Percentiles rank a stretch among this genome's conserved stretches.
Conservation (phyloP, 2,797 vertebrate species). For the Myotis planiceps region DNA sequence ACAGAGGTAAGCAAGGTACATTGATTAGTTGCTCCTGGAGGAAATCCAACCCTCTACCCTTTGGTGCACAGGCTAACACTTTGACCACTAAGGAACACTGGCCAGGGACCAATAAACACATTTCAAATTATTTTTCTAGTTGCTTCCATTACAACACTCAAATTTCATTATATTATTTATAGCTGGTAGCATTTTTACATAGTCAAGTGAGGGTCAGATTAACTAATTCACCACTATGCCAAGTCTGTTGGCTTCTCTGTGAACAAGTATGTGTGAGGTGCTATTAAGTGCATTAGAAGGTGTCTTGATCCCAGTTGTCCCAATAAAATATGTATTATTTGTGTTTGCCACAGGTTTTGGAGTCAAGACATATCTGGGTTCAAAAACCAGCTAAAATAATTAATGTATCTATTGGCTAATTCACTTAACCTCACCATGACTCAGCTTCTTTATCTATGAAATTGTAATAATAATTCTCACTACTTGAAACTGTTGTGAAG, state of each 20-base stretch:
- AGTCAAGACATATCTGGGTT: background rate
- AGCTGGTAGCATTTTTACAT: background rate
- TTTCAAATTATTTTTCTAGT: conserved; percentile 9
- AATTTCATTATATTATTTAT: background rate
- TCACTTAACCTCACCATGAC: background rate
- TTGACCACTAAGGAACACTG: background rate
- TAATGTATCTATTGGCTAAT: background rate
- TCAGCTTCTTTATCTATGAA: conserved; percentile 18
- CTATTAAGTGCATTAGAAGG: background rate
- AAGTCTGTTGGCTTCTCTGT: background rate
- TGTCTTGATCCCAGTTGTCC: background rate
- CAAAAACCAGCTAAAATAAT: background rate
- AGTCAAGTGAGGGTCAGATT: background rate
- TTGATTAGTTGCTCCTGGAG: background rate
- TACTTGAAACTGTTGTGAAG: background rate
- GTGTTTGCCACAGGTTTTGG: background rate
- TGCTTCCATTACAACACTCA: conserved; percentile 8
- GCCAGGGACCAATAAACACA: background rate
- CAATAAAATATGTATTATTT: background rate
- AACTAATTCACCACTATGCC: background rate
- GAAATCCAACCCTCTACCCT: background rate
- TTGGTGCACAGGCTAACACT: background rate
- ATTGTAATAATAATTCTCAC: background rate
- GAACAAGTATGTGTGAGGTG: background rate
- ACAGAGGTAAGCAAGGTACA: background rate